These are phyloP conservation scores for Cheilinus undulatus DNA, from an alignment of 2,113 vertebrate species.

Conservation along the genomic window DNA sequence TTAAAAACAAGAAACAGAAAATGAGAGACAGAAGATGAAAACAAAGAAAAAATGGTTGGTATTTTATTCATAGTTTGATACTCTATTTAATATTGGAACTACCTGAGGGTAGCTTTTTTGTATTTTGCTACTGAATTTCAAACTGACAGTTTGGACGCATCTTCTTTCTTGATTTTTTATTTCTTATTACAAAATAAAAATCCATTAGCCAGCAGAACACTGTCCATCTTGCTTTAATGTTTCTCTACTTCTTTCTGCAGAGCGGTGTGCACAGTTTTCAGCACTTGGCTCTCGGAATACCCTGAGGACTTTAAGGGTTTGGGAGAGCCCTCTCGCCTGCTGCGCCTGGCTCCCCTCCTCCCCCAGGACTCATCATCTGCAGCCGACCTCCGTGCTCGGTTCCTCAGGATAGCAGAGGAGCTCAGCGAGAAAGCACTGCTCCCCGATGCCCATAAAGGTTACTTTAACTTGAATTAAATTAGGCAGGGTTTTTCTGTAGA, in stretches of 20 bases:
- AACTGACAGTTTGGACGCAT: too few relatives aligned
- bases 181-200: too few relatives aligned
- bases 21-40: too few relatives aligned
- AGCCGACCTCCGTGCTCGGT: slow-evolving; percentile 68
- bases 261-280: slow-evolving; percentile 84
- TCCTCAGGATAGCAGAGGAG: slow-evolving; percentile 80
- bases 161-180: too few relatives aligned
- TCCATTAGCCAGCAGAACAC: too few relatives aligned
- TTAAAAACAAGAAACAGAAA: background rate
- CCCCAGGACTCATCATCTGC: slow-evolving; percentile 79
- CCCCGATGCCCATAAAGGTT: slow-evolving; percentile 67
- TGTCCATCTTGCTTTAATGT: background rate
- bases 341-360: slow-evolving; percentile 81
- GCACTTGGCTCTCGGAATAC: slow-evolving; percentile 88
- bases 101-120: too few relatives aligned
- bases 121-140: too few relatives aligned
- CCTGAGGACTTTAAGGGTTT: slow-evolving; percentile 87
- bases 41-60: too few relatives aligned
- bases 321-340: slow-evolving; percentile 82
- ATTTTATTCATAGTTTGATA: too few relatives aligned
- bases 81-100: too few relatives aligned
- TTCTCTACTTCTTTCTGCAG: slow-evolving; percentile 52
- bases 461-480: slow-evolving; percentile 5
- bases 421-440: slow-evolving; percentile 82
- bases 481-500: slow-evolving; percentile 6